These are phyloP conservation scores for Cacajao melanocephalus DNA, from an alignment of 2,797 vertebrate species.

Conservation along the genomic window DNA sequence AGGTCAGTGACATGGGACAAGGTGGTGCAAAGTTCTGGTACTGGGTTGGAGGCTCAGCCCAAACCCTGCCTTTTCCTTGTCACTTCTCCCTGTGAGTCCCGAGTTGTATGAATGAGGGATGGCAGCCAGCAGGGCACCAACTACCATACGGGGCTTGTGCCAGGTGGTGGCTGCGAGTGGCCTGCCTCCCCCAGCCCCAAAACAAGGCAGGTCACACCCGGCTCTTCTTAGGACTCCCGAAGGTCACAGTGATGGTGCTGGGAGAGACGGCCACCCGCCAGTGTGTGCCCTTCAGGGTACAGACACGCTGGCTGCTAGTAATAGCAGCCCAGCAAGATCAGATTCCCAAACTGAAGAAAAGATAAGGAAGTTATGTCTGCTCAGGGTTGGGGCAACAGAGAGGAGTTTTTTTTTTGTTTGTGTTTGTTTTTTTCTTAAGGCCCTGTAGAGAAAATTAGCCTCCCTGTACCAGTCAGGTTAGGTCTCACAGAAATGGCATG, in stretches of 20 bases:
- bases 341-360: not conserved
- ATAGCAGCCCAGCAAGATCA: not conserved
- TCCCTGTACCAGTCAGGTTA: not conserved
- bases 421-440: not conserved
- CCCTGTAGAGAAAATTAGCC: not conserved
- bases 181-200: accelerated
- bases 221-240: not conserved
- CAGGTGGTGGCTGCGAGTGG: not conserved
- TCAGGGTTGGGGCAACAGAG: not conserved
- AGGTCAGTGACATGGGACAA: not conserved
- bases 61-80: too few species aligned
- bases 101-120: not conserved
- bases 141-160: not conserved
- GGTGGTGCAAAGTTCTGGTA: not conserved
- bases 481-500: not conserved
- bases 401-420: not conserved
- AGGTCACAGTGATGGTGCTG: not conserved
- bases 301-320: not conserved
- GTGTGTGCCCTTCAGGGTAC: not conserved
- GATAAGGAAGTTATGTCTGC: too few species aligned
- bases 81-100: not conserved
- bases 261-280: too few species aligned
- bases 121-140: not conserved
- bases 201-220: accelerated
- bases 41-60: not conserved